Conservation (phyloP, 2,797 vertebrate genomes). For the Otolemur crassicaudatus region DNA sequence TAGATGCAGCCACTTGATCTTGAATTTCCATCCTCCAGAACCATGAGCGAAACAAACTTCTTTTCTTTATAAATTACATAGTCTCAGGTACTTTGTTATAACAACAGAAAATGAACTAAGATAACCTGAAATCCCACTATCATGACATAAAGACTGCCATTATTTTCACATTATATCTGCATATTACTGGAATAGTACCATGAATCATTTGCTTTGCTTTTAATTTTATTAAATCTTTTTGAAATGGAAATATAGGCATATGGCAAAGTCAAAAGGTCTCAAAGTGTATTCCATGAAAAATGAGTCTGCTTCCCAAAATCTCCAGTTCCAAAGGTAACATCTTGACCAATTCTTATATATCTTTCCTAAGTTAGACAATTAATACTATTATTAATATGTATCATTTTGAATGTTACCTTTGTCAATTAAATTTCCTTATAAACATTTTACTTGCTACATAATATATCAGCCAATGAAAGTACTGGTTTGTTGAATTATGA, state of each 20-base stretch:
- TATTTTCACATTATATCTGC: slow-evolving; percentile 17
- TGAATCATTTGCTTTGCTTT: slow-evolving; percentile 47
- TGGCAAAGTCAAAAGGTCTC: slow-evolving; percentile 47
- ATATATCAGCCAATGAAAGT: neutral
- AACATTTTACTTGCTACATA: neutral
- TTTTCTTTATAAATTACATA: neutral
- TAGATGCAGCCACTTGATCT: neutral
- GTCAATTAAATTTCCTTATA: slow-evolving; percentile 14
- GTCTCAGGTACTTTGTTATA: neutral
- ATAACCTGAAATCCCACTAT: neutral
- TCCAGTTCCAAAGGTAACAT: slow-evolving; percentile 23
- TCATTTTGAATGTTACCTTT: slow-evolving; percentile 29
- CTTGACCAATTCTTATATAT: neutral
- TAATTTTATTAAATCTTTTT: slow-evolving; percentile 2
- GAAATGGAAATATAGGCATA: neutral
- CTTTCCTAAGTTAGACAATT: slow-evolving; percentile 14
- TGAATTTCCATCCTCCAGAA: neutral
- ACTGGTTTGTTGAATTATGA: neutral
- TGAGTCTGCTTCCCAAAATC: neutral
- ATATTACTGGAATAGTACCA: neutral
- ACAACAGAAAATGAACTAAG: neutral
- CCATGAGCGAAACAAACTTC: neutral
- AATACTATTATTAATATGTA: neutral
- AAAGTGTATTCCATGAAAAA: neutral
- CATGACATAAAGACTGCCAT: slow-evolving; percentile 12